Evolutionary conservation across 2,113 vertebrate genomes (phyloP).

Genomic region (Sander lucioperca): DNA sequence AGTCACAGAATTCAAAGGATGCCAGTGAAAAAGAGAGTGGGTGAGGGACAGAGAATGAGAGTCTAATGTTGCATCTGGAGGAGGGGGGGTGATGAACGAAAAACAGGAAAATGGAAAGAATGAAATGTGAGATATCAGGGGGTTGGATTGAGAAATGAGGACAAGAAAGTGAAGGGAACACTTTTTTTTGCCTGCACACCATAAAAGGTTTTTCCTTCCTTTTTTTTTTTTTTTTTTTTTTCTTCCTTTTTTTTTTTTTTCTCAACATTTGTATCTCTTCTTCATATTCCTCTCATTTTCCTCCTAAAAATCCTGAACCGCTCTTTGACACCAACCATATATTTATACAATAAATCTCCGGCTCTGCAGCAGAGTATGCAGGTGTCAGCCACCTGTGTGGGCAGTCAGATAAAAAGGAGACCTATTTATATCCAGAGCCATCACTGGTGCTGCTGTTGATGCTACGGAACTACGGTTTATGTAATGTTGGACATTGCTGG

Average conservation of each 20-base stretch:
- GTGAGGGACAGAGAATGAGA: slow-evolving; percentile 45
- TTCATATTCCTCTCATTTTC: slow-evolving; percentile 4
- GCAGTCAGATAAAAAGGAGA: slow-evolving; percentile 57
- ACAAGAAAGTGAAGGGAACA: slow-evolving; percentile 50
- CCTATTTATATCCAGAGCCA: slow-evolving; percentile 74
- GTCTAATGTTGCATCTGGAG: slow-evolving; percentile 31
- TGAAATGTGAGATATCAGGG: slow-evolving; percentile 60
- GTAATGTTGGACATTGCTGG: slow-evolving; percentile 58
- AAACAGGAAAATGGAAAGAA: slow-evolving; percentile 48
- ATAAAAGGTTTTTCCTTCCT: slow-evolving; percentile 69
- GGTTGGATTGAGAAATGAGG: slow-evolving; percentile 61
- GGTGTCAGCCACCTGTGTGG: slow-evolving; percentile 75
- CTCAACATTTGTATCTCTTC: slow-evolving; percentile 30
- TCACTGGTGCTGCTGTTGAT: slow-evolving; percentile 51
- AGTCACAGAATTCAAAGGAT: slow-evolving; percentile 71
- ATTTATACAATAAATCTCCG: slow-evolving; percentile 41
- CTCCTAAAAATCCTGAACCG: slow-evolving; percentile 13
- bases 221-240: too few relatives aligned
- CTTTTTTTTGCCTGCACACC: slow-evolving; percentile 31
- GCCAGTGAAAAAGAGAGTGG: slow-evolving; percentile 61
- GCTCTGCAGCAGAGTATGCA: slow-evolving; percentile 57
- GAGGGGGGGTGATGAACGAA: slow-evolving; percentile 19
- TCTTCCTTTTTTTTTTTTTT: too few relatives aligned
- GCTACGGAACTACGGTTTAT: slow-evolving; percentile 53
- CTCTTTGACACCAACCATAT: slow-evolving; percentile 14